Evolutionary conservation across 2,113 vertebrate genomes (phyloP).

Genomic region (Perca schrenkii): DNA sequence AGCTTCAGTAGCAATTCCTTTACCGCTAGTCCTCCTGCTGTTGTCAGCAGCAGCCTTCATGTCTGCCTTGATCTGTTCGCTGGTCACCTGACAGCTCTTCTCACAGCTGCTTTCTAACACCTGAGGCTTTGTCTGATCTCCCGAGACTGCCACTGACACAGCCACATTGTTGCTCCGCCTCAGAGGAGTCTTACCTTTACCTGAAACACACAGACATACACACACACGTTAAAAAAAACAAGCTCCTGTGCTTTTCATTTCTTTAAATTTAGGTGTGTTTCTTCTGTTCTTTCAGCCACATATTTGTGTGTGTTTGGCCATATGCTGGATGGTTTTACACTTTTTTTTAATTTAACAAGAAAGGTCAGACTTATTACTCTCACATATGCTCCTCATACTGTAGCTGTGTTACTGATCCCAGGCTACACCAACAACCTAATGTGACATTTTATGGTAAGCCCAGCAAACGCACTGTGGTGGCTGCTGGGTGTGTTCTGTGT

Average conservation of each 20-base stretch:
- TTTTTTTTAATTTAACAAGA: not conserved
- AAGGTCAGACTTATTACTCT: not conserved
- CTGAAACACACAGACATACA: slow-evolving; percentile 64
- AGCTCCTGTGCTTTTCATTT: not conserved
- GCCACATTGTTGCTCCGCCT: slow-evolving; percentile 80
- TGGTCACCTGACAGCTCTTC: slow-evolving; percentile 98
- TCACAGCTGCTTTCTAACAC: slow-evolving; percentile 90
- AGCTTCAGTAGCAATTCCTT: slow-evolving; percentile 26
- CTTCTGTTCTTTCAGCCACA: not conserved
- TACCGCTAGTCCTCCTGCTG: slow-evolving; percentile 60
- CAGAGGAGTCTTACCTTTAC: slow-evolving; percentile 98
- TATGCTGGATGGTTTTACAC: no score
- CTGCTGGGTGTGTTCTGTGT: slow-evolving; percentile 7
- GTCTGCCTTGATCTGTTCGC: slow-evolving; percentile 98
- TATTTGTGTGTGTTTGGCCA: not conserved
- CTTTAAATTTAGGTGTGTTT: not conserved
- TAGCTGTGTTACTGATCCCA: not conserved
- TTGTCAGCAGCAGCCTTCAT: slow-evolving; percentile 95
- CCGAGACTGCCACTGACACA: not conserved
- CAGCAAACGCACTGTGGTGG: slow-evolving; percentile 60
- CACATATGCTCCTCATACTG: not conserved
- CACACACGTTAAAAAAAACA: not conserved
- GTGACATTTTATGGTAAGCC: not conserved
- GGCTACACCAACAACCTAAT: not conserved
- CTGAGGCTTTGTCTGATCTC: slow-evolving; percentile 2